Evolutionary conservation across 2,888 invertebrate species (phyloP).

Genomic region (Orthonevra nobilis): DNA sequence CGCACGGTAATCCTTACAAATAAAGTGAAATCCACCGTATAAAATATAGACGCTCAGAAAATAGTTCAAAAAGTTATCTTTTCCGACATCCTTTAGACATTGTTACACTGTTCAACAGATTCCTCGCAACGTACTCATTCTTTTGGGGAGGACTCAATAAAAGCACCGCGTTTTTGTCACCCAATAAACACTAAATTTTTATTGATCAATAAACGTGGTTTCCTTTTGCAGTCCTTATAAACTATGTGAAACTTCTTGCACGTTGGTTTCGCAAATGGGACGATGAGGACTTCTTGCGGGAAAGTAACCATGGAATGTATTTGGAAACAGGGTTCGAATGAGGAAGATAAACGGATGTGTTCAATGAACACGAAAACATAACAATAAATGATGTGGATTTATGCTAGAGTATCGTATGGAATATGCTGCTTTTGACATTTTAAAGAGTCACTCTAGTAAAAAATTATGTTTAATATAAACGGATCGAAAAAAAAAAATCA

Average conservation of each 20-base stretch:
- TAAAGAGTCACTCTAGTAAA: too few relatives aligned
- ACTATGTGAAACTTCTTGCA: neutral
- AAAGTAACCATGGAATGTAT: neutral
- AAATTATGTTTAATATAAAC: too few relatives aligned
- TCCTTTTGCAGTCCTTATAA: neutral
- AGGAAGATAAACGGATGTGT: conserved; percentile 13
- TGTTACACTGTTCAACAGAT: conserved; percentile 29
- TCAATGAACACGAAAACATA: conserved; percentile 5
- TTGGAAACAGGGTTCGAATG: neutral
- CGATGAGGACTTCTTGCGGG: neutral
- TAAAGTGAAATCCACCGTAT: conserved; percentile 12
- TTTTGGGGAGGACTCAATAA: conserved; percentile 8
- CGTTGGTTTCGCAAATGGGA: neutral
- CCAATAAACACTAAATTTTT: conserved; percentile 36
- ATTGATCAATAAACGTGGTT: conserved; percentile 35
- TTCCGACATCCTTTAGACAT: conserved; percentile 1
- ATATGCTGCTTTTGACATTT: too few relatives aligned
- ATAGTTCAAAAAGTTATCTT: conserved; percentile 31
- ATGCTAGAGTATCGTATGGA: too few relatives aligned
- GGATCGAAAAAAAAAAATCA: too few relatives aligned
- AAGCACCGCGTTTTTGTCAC: conserved; percentile 35
- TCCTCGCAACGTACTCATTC: neutral
- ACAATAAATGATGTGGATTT: conserved; percentile 19
- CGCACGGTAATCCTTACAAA: conserved; percentile 13
- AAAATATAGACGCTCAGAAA: conserved; percentile 12